A percentile compares a stretch with the other conserved stretches of the same genome.
Conservation (phyloP, 2,888 invertebrate genomes). For the Poecilobothrus nobilitatus region DNA sequence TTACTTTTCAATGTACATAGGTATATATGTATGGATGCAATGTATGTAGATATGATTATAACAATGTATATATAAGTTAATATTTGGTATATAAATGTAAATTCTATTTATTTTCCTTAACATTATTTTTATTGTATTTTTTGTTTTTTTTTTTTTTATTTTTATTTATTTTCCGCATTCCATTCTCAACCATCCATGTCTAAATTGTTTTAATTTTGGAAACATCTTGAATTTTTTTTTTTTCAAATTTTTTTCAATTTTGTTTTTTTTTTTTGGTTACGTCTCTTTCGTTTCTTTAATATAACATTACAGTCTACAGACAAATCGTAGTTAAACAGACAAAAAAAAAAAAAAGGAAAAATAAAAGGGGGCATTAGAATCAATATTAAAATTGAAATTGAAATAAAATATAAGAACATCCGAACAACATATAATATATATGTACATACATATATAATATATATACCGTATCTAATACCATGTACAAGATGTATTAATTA, state of each 20-base stretch:
- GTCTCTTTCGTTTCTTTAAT: not conserved
- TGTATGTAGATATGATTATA: too few relatives aligned
- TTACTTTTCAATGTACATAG: too few relatives aligned
- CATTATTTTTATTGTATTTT: not conserved
- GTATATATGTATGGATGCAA: too few relatives aligned
- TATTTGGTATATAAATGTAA: too few relatives aligned
- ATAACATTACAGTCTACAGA: not conserved
- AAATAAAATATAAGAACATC: too few relatives aligned
- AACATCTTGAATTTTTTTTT: not conserved
- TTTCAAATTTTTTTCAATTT: not conserved
- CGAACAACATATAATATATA: too few relatives aligned
- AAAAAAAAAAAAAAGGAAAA: not conserved
- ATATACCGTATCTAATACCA: not conserved
- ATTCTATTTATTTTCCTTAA: too few relatives aligned
- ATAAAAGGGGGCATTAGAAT: too few relatives aligned
- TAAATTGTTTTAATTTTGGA: not conserved
- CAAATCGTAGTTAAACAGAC: not conserved
- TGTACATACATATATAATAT: too few relatives aligned
- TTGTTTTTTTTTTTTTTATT: not conserved
- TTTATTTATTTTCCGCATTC: not conserved
- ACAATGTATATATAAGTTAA: too few relatives aligned
- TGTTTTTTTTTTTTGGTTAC: too few relatives aligned
- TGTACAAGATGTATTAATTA: not conserved
- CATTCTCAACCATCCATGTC: not conserved
- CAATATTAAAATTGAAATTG: too few relatives aligned